Percentiles rank a stretch among this genome's conserved stretches.
These are phyloP conservation scores for Ichneumon xanthorius DNA, from an alignment of 2,888 invertebrate species.

Conservation along the genomic window DNA sequence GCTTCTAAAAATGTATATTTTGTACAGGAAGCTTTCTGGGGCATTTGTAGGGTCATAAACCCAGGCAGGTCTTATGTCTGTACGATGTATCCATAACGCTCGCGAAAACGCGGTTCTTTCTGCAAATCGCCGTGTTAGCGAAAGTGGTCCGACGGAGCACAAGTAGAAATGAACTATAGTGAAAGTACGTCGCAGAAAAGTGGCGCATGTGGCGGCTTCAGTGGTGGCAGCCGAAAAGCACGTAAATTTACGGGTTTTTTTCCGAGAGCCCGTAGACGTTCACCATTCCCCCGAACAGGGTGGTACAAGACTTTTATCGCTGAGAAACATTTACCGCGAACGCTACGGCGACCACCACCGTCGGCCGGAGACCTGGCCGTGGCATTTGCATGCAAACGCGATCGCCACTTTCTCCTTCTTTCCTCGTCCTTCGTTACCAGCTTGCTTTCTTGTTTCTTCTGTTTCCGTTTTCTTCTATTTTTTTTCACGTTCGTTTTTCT, in stretches of 20 bases:
- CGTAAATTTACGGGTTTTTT: conserved; percentile 79
- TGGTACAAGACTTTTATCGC: conserved; percentile 81
- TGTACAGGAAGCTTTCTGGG: background rate
- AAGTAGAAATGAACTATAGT: conserved; percentile 51
- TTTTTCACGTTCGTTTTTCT: conserved; percentile 50
- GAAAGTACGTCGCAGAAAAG: conserved; percentile 5
- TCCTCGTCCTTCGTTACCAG: conserved; percentile 38
- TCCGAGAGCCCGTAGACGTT: conserved; percentile 57
- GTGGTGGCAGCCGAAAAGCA: conserved; percentile 69
- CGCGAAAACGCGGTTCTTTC: background rate
- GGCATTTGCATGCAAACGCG: conserved; percentile 82
- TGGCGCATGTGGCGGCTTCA: conserved; percentile 29
- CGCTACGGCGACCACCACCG: conserved; percentile 21
- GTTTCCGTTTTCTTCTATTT: conserved; percentile 64
- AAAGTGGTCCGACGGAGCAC: conserved; percentile 6
- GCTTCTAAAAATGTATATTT: background rate
- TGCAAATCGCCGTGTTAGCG: background rate
- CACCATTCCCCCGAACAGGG: conserved; percentile 52
- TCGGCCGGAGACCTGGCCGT: conserved; percentile 31
- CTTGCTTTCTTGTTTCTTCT: conserved; percentile 61
- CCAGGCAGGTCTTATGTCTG: background rate
- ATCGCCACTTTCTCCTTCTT: conserved; percentile 71
- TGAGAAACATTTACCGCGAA: conserved; percentile 81
- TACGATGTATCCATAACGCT: background rate
- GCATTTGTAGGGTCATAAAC: background rate